A percentile compares a stretch with the other conserved stretches of the same genome.
Conservation (phyloP, 2,888 invertebrate species). For the Rhopalosiphum nymphaeae region DNA sequence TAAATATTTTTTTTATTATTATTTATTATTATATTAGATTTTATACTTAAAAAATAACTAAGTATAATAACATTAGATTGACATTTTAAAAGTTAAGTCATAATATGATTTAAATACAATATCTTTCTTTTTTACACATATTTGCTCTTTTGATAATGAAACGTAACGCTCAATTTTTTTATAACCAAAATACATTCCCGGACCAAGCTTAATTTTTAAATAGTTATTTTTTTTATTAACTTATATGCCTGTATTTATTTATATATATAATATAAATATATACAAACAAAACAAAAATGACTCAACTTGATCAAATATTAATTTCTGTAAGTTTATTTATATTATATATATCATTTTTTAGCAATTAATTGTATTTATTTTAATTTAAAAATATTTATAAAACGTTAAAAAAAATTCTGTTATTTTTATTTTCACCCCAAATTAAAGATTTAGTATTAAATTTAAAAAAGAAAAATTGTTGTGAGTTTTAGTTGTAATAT, state of each 20-base stretch:
- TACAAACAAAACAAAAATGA: constrained; percentile 20
- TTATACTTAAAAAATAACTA: constrained; percentile 46
- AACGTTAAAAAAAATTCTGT: constrained; percentile 60
- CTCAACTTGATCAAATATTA: constrained; percentile 51
- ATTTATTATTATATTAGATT: constrained; percentile 63
- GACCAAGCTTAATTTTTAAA: constrained; percentile 58
- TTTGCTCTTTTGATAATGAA: constrained; percentile 53
- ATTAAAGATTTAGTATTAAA: constrained; percentile 56
- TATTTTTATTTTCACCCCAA: constrained; percentile 57
- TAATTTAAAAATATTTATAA: constrained; percentile 65
- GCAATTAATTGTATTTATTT: constrained; percentile 61
- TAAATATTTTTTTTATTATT: constrained; percentile 62
- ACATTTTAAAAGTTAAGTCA: constrained; percentile 47
- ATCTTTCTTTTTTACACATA: constrained; percentile 41
- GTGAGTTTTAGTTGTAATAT: constrained; percentile 58
- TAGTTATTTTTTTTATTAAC: constrained; percentile 33
- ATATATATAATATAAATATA: constrained; percentile 5
- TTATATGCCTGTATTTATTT: not conserved
- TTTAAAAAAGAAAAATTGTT: constrained; percentile 53
- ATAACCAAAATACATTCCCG: constrained; percentile 38
- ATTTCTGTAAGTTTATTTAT: constrained; percentile 41
- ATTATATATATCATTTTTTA: constrained; percentile 31
- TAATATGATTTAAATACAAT: constrained; percentile 47
- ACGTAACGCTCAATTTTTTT: constrained; percentile 63
- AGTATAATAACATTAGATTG: constrained; percentile 33